Evolutionary conservation across 2,797 vertebrate genomes (phyloP).

Genomic region (Sebastes minor): DNA sequence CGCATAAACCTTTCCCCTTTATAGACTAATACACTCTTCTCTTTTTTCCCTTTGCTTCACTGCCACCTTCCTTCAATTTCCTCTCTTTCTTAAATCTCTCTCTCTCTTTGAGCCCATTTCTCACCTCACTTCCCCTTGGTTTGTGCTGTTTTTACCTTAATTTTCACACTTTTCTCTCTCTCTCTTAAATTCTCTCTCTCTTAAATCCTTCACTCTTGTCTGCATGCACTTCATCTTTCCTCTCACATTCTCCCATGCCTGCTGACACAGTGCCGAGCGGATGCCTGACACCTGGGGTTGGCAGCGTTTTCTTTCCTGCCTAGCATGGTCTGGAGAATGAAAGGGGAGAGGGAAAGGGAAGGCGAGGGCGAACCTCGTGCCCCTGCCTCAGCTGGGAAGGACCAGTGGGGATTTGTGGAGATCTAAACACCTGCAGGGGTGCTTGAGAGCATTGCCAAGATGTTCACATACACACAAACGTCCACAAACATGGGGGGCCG

Average conservation of each 20-base stretch:
- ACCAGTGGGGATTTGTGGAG: conserved; percentile 24
- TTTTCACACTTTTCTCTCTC: not conserved
- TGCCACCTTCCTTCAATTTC: not conserved
- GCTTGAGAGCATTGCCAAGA: conserved; percentile 16
- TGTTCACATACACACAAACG: not conserved
- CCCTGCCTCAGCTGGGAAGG: conserved; percentile 30
- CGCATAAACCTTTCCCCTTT: not conserved
- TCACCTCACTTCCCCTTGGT: not conserved
- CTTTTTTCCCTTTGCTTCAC: not conserved
- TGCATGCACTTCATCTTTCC: conserved; percentile 28
- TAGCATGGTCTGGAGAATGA: conserved; percentile 5
- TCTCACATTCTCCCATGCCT: conserved; percentile 46
- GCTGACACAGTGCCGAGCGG: conserved; percentile 47
- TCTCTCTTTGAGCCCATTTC: not conserved
- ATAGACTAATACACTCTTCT: not conserved
- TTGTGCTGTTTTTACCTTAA: conserved; percentile 9
- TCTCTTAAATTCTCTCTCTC: conserved; percentile 2
- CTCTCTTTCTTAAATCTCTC: not conserved
- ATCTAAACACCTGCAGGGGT: conserved; percentile 41
- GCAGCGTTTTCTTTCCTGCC: conserved; percentile 47
- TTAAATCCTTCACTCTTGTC: conserved; percentile 34
- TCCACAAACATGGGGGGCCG: not conserved
- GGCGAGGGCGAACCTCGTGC: not conserved
- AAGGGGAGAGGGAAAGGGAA: conserved; percentile 5
- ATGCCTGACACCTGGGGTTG: conserved; percentile 53